These are phyloP conservation scores for Brenthis hecate DNA, from an alignment of 2,888 invertebrate genomes.

Conservation along the genomic window DNA sequence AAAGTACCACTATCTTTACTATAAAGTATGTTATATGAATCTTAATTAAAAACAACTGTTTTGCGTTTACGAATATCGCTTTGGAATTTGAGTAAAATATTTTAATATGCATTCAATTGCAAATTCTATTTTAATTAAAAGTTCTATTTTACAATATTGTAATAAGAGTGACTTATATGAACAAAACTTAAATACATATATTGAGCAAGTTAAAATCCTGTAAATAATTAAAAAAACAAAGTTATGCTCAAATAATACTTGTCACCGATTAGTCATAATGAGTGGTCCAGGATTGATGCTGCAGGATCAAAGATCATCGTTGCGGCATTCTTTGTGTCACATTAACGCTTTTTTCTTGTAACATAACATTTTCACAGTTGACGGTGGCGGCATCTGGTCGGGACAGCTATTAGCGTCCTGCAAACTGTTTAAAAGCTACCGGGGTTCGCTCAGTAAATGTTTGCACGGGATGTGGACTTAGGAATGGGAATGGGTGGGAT, in stretches of 20 bases:
- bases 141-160: too few relatives aligned
- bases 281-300: neutral
- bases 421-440: slow-evolving; percentile 77
- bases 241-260: too few relatives aligned
- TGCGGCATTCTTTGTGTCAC: slow-evolving; percentile 19
- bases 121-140: too few relatives aligned
- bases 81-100: too few relatives aligned
- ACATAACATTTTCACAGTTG: slow-evolving; percentile 32
- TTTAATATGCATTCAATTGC: too few relatives aligned
- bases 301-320: neutral
- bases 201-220: too few relatives aligned
- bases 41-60: too few relatives aligned
- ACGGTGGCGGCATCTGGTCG: slow-evolving; percentile 52
- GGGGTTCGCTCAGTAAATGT: slow-evolving; percentile 75
- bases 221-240: too few relatives aligned
- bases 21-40: neutral
- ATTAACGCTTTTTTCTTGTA: slow-evolving; percentile 35
- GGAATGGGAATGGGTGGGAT: slow-evolving; percentile 32
- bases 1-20: neutral
- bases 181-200: too few relatives aligned
- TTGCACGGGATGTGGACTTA: slow-evolving; percentile 45
- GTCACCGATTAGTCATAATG: too few relatives aligned
- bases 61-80: too few relatives aligned
- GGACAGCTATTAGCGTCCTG: slow-evolving; percentile 75
- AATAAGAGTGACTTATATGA: too few relatives aligned